Evolutionary conservation across 2,797 vertebrate species (phyloP), one percentile per base, ranked within the genome.

Genomic region (Diplodus puntazzo): DNA sequence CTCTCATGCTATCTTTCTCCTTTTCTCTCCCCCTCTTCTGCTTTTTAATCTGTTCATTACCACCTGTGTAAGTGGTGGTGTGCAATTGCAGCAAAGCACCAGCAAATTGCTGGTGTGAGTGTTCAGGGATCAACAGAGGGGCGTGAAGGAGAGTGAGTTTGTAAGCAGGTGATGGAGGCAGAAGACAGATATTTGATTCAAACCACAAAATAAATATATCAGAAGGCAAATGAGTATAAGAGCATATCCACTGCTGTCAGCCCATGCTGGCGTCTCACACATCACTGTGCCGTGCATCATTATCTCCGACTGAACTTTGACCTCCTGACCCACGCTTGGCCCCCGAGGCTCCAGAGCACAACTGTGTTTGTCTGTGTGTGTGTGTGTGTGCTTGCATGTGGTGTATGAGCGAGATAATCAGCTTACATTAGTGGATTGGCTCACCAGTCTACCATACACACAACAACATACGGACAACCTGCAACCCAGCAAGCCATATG

Each of bases 351-450:
- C 25, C 50, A 71, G 30, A 55, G 67, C 52, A 39, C 55, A 20
- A 73, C 76, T 70, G 78, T 61, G 63, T 81, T 66, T 78, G 62
- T 77, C 46, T 76, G 34, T 59, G 63, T 78, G 83, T 80, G 70
- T 84, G 62, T 77, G 42, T 74, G 34, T 59, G 66, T 78, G 77
- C 62, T 76, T 49, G 50, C 63, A 53, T 78, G 71, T 39, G 52
- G 65, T 57, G 69, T 85, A 58, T 79, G 67, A 62, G 50, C 68
- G 68, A 79, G 79, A 86, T 93, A 90, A 93, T 88, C 90, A 86
- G 90, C 90, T 94, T 91, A 90, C 76, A 88, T 88, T 72, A 80
- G 80, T 73, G 81, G 83, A 90, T 88, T 88, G 80, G 82, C 82
- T 79, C 73, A 71, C 70, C 65, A 76, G 79, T 65, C 77, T 67